phyloP scores from a whole-genome alignment of 2,888 invertebrate species.

The Netelia fuscicornis region DNA sequence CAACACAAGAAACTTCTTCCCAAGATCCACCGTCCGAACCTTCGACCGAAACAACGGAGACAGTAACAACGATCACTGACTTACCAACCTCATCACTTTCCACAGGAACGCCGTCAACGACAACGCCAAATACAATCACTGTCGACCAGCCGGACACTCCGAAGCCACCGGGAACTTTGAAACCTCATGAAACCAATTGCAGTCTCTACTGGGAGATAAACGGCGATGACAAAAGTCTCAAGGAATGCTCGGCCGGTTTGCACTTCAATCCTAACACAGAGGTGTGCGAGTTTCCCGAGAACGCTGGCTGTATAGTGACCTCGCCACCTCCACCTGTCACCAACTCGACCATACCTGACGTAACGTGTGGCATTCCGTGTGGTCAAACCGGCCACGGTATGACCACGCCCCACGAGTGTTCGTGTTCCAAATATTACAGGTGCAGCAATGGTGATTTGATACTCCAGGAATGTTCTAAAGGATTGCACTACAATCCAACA shows the following conservation, averaged over 20 bases:
- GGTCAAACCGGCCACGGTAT: constrained; percentile 41
- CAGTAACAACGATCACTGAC: neutral
- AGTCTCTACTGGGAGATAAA: constrained; percentile 32
- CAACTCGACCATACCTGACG: constrained; percentile 2
- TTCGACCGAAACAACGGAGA: constrained; percentile 1
- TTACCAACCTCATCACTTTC: constrained; percentile 15
- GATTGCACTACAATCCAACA: constrained; percentile 60
- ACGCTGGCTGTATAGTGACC: constrained; percentile 55
- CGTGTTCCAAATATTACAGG: constrained; percentile 70
- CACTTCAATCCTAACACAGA: constrained; percentile 58
- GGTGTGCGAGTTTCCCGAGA: constrained; percentile 67
- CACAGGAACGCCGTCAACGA: neutral
- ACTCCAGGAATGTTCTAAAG: constrained; percentile 53
- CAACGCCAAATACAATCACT: neutral
- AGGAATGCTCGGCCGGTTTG: constrained; percentile 62
- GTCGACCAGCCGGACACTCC: neutral
- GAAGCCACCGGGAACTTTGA: neutral
- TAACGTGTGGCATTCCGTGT: constrained; percentile 24
- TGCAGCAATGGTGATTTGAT: constrained; percentile 66
- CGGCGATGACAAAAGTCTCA: constrained; percentile 41
- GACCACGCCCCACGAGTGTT: constrained; percentile 70
- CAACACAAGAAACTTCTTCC: neutral
- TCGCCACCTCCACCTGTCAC: constrained; percentile 37
- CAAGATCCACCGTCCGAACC: neutral
- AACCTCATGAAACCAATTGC: constrained; percentile 65